Conservation (phyloP, 2,888 invertebrate genomes). For the Apodemia duryi region DNA sequence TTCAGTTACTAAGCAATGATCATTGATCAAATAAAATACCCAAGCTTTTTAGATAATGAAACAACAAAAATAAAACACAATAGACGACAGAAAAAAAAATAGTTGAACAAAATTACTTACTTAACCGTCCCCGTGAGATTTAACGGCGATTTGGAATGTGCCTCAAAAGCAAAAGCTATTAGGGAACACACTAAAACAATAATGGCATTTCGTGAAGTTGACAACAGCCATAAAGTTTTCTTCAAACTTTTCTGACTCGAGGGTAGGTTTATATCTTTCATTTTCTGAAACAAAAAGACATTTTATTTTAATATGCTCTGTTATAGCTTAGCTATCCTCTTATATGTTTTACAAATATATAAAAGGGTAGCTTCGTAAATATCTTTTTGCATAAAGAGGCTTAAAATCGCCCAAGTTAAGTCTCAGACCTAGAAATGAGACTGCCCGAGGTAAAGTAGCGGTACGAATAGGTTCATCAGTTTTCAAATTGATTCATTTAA, state of each 20-base stretch:
- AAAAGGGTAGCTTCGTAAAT: not conserved
- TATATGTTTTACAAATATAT: not conserved
- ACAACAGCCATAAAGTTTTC: constrained; percentile 86
- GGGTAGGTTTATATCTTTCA: constrained; percentile 82
- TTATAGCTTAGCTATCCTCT: too few species aligned
- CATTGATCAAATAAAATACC: constrained; percentile 2
- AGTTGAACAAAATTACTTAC: constrained; percentile 43
- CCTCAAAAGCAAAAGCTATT: constrained; percentile 81
- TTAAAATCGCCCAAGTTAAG: not conserved
- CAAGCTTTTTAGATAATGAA: constrained; percentile 5
- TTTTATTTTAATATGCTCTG: not conserved
- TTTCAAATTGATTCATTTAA: too few species aligned
- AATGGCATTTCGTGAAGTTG: constrained; percentile 91
- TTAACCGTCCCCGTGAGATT: constrained; percentile 86
- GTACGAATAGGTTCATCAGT: too few species aligned
- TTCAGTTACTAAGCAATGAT: constrained; percentile 1
- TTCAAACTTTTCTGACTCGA: constrained; percentile 55
- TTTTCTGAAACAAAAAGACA: constrained; percentile 76
- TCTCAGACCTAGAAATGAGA: not conserved
- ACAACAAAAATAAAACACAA: constrained; percentile 15
- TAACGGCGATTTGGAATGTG: constrained; percentile 80
- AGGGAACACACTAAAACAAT: constrained; percentile 87
- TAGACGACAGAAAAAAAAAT: constrained; percentile 8
- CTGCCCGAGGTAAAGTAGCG: too few species aligned
- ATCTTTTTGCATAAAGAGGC: not conserved